These are phyloP conservation scores for Mythimna impura DNA, from an alignment of 2,888 invertebrate species.

Conservation along the genomic window DNA sequence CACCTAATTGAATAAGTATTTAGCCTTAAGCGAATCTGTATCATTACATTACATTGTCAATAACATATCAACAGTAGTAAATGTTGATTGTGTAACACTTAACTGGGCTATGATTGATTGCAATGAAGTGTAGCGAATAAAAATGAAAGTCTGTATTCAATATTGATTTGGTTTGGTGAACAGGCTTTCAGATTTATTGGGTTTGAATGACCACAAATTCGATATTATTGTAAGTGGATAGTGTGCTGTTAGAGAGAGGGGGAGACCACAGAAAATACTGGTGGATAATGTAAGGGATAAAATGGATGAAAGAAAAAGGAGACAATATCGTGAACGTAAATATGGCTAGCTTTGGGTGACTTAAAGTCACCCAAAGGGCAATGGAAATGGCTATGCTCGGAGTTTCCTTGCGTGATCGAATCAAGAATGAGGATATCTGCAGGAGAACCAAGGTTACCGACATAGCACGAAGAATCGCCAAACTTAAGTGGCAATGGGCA, in stretches of 20 bases:
- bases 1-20: slow-evolving; percentile 48
- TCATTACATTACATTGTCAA: slow-evolving; percentile 69
- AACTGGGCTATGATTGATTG: slow-evolving; percentile 35
- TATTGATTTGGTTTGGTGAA: slow-evolving; percentile 26
- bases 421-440: too few relatives aligned
- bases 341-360: too few relatives aligned
- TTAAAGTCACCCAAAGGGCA: too few relatives aligned
- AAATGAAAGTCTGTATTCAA: slow-evolving; percentile 35
- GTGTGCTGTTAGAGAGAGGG: too few relatives aligned
- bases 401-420: too few relatives aligned
- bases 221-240: background rate
- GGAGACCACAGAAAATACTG: background rate
- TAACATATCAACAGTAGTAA: slow-evolving; percentile 75
- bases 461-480: too few relatives aligned
- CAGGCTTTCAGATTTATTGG: slow-evolving; percentile 19
- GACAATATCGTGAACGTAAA: too few relatives aligned
- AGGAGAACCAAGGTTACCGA: too few relatives aligned
- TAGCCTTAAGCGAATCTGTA: slow-evolving; percentile 76
- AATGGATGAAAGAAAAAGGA: too few relatives aligned
- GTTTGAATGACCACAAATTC: slow-evolving; percentile 26
- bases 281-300: background rate
- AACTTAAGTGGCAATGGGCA: too few relatives aligned
- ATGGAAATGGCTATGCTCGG: too few relatives aligned
- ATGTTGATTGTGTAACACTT: slow-evolving; percentile 65
- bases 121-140: slow-evolving; percentile 31